Percentiles rank a stretch among this genome's conserved stretches.
These are phyloP conservation scores for Pygmarrhopalites habei DNA, from an alignment of 1,140 invertebrate genomes.

Conservation along the genomic window DNA sequence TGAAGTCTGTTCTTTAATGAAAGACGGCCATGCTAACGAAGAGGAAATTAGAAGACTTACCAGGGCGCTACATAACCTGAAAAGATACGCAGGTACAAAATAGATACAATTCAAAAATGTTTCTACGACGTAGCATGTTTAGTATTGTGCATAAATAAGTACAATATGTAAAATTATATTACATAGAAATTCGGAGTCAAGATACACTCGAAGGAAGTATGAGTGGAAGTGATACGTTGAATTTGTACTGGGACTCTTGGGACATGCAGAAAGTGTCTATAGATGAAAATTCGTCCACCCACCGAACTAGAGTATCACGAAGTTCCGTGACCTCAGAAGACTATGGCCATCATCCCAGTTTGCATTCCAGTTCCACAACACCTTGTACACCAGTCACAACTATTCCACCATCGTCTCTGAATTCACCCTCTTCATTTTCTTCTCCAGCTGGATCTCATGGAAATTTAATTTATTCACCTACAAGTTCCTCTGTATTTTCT, in stretches of 20 bases:
- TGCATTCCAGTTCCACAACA: slow-evolving; percentile 29
- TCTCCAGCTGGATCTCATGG: slow-evolving; percentile 31
- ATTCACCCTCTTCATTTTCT: slow-evolving; percentile 26
- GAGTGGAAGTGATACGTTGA: neutral
- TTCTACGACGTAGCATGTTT: too few relatives aligned
- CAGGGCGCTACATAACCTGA: slow-evolving; percentile 74
- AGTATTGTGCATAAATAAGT: too few relatives aligned
- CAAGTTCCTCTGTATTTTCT: slow-evolving; percentile 41
- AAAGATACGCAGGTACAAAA: slow-evolving; percentile 68
- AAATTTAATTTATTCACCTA: slow-evolving; percentile 41
- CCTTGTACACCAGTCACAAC: slow-evolving; percentile 38
- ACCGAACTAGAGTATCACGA: slow-evolving; percentile 47
- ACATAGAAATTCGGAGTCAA: too few relatives aligned
- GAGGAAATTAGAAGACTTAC: slow-evolving; percentile 72
- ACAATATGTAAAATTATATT: too few relatives aligned
- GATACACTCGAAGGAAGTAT: slow-evolving; percentile 46
- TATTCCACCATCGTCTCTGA: slow-evolving; percentile 37
- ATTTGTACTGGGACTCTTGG: slow-evolving; percentile 89
- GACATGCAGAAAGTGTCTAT: slow-evolving; percentile 50
- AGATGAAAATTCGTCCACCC: slow-evolving; percentile 51
- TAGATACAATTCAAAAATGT: too few relatives aligned
- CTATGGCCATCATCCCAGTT: slow-evolving; percentile 44
- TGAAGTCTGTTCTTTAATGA: slow-evolving; percentile 66
- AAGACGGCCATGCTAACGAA: slow-evolving; percentile 56
- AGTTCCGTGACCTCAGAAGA: slow-evolving; percentile 56